A percentile compares a stretch with the other conserved stretches of the same genome.
These are phyloP conservation scores for Drosophila picticornis DNA, from an alignment of 2,888 invertebrate genomes.

Conservation along the genomic window DNA sequence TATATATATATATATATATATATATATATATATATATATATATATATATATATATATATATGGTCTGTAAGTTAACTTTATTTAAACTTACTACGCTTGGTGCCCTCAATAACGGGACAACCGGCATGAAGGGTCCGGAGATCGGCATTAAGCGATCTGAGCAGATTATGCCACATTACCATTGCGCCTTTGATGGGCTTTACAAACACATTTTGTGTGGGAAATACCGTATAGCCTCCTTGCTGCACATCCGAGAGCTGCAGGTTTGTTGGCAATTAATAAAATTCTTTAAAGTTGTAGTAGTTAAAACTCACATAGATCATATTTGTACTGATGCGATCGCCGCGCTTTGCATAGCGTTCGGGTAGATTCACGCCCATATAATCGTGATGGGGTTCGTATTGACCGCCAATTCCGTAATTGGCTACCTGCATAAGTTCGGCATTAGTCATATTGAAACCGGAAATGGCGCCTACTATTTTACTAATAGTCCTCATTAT, in stretches of 20 bases:
- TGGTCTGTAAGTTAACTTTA: too few relatives aligned
- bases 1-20: too few relatives aligned
- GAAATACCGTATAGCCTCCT: conserved; percentile 98
- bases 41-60: background rate
- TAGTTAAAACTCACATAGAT: conserved; percentile 93
- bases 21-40: too few relatives aligned
- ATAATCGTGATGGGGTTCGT: conserved; percentile 97
- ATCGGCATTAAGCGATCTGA: conserved; percentile 94
- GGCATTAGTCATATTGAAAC: conserved; percentile 92
- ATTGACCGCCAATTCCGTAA: conserved; percentile 99
- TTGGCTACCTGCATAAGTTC: conserved; percentile 98
- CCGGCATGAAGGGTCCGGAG: conserved; percentile 95
- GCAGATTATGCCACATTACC: conserved; percentile 97
- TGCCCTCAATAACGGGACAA: conserved; percentile 97
- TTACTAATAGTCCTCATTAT: conserved; percentile 36
- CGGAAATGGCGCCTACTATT: conserved; percentile 90
- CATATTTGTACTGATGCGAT: conserved; percentile 97
- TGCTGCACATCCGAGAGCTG: conserved; percentile 98
- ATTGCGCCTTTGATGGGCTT: conserved; percentile 95
- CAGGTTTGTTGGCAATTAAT: background rate
- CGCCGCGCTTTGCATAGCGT: conserved; percentile 10
- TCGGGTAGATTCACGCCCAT: conserved; percentile 85
- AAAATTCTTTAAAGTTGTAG: accelerated
- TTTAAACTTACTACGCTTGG: conserved; percentile 93
- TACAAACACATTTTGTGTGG: conserved; percentile 92